These are phyloP conservation scores for Eupeodes luniger DNA, from an alignment of 2,888 invertebrate genomes.

Conservation along the genomic window DNA sequence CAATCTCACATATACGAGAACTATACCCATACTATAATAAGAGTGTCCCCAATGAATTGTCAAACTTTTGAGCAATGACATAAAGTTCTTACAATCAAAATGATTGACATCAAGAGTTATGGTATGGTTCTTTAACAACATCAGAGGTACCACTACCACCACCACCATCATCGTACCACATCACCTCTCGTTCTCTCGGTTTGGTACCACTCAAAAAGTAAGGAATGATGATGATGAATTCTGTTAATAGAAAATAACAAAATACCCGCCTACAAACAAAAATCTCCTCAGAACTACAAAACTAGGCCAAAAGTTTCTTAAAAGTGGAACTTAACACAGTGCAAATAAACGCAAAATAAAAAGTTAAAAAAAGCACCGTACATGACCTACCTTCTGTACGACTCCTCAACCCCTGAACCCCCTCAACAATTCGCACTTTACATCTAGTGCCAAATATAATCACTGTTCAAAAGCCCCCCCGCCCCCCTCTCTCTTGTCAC, in stretches of 20 bases:
- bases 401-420: background rate
- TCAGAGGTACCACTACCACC: background rate
- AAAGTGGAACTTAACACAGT: conserved; percentile 39
- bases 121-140: background rate
- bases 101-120: conserved; percentile 61
- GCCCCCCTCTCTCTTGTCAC: conserved; percentile 27
- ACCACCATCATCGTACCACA: background rate
- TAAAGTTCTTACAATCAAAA: conserved; percentile 55
- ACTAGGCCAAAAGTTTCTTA: conserved; percentile 60
- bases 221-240: conserved; percentile 32
- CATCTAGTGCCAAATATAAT: conserved; percentile 57
- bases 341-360: conserved; percentile 7
- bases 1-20: conserved; percentile 20
- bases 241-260: conserved; percentile 36
- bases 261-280: background rate
- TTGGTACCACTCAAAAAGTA: background rate
- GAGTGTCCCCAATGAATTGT: conserved; percentile 62
- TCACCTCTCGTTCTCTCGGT: background rate
- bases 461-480: conserved; percentile 27
- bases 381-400: conserved; percentile 64
- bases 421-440: conserved; percentile 4
- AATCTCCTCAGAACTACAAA: conserved; percentile 10
- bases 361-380: conserved; percentile 39
- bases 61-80: conserved; percentile 65
- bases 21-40: background rate